A percentile compares a stretch with the other conserved stretches of the same genome.
Conservation (phyloP, 2,797 vertebrate genomes). For the Halcyon smyrnensis region DNA sequence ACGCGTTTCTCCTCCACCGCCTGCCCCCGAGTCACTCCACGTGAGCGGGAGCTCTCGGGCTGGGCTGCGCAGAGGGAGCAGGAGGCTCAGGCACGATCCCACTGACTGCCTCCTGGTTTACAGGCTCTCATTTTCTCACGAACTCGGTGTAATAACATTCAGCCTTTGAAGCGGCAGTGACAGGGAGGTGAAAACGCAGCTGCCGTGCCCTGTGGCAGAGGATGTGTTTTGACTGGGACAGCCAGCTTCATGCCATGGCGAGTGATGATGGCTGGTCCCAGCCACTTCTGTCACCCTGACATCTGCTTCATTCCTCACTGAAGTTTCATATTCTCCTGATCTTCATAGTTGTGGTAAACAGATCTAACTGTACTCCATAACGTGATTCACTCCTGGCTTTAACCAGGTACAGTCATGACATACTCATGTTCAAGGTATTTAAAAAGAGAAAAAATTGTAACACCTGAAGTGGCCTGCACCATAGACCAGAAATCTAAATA, state of each 20-base stretch:
- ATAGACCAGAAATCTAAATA: background rate
- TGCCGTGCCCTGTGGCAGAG: background rate
- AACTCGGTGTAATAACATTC: background rate
- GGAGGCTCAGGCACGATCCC: background rate
- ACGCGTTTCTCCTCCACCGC: background rate
- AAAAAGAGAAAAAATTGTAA: background rate
- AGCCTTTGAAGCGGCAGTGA: background rate
- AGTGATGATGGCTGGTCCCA: background rate
- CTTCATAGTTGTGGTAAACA: background rate
- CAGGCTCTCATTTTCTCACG: background rate
- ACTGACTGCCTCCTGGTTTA: accelerated
- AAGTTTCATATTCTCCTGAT: background rate
- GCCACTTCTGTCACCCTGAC: accelerated
- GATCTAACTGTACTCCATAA: background rate
- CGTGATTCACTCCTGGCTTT: background rate
- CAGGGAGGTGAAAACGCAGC: background rate
- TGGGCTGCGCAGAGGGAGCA: background rate
- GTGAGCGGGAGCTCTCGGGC: accelerated
- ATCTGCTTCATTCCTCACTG: background rate
- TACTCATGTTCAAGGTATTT: background rate
- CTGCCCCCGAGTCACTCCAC: accelerated
- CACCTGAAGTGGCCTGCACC: background rate
- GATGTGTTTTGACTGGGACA: background rate
- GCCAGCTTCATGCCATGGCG: accelerated
- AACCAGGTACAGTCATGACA: background rate